Conservation (phyloP, 2,797 vertebrate species). For the Harpagifer antarcticus region DNA sequence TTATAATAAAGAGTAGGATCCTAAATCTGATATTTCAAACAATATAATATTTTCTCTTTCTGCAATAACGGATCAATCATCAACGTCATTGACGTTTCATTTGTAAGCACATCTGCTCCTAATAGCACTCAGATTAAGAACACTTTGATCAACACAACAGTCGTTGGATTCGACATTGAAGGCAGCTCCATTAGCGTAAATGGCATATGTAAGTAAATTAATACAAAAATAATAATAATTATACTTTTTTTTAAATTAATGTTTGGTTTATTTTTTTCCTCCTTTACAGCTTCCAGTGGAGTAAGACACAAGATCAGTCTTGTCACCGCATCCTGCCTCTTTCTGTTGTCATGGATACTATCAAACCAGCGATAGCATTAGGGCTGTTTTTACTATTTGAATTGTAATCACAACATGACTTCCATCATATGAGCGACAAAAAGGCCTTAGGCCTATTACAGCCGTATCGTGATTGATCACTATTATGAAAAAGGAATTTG, state of each 20-base stretch:
- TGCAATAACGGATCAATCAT: constrained; percentile 47
- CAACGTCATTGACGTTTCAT: constrained; percentile 1
- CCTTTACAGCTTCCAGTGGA: constrained; percentile 39
- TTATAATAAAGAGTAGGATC: neutral
- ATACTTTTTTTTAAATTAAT: neutral
- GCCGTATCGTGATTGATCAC: too few relatives aligned
- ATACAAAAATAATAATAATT: too few relatives aligned
- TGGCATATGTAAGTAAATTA: constrained; percentile 33
- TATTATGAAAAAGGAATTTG: too few relatives aligned
- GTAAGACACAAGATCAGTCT: constrained; percentile 38
- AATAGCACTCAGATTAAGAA: constrained; percentile 17
- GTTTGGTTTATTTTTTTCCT: neutral
- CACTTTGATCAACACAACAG: constrained; percentile 40
- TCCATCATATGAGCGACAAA: too few relatives aligned
- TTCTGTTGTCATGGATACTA: constrained; percentile 47
- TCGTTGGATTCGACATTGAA: constrained; percentile 54
- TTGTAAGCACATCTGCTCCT: constrained; percentile 23
- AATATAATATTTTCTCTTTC: constrained; percentile 11
- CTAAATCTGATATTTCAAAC: neutral
- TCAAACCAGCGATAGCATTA: constrained; percentile 23
- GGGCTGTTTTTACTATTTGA: neutral
- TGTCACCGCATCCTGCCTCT: constrained; percentile 38
- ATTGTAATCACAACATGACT: neutral
- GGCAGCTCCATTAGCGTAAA: constrained; percentile 33
- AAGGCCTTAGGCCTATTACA: too few relatives aligned